Percentiles rank a stretch among this genome's conserved stretches.
phyloP scores from a whole-genome alignment of 2,113 vertebrate genomes.

The Phylloscopus trochiloides region DNA sequence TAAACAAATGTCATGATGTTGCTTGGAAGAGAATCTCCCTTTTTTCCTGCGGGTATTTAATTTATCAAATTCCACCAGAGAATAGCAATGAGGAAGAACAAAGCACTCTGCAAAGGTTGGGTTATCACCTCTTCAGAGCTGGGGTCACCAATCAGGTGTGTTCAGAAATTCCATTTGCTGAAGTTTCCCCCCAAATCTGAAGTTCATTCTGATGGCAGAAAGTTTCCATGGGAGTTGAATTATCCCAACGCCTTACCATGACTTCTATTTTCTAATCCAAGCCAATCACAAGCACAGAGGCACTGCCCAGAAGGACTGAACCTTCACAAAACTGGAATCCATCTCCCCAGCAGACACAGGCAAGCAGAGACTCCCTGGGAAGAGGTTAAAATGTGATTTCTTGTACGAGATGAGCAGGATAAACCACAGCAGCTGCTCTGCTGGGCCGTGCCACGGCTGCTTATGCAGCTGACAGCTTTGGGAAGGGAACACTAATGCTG shows the following conservation, averaged over 20 bases:
- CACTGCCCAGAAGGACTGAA: neutral
- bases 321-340: neutral
- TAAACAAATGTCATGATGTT: neutral
- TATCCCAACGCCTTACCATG: fast-evolving
- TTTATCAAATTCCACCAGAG: neutral
- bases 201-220: neutral
- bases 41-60: neutral
- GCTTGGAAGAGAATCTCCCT: neutral
- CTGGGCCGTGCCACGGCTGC: neutral
- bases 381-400: neutral
- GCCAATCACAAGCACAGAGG: neutral
- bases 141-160: neutral
- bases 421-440: neutral
- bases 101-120: neutral
- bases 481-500: neutral
- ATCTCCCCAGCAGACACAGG: neutral
- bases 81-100: neutral
- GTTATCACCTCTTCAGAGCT: neutral
- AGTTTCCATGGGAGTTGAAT: neutral
- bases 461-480: neutral
- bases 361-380: neutral
- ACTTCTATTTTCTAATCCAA: neutral
- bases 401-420: neutral
- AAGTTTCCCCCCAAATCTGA: neutral
- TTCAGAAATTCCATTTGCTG: neutral